These are phyloP conservation scores for Eulacestoma nigropectus DNA, from an alignment of 2,113 vertebrate species.

Conservation along the genomic window DNA sequence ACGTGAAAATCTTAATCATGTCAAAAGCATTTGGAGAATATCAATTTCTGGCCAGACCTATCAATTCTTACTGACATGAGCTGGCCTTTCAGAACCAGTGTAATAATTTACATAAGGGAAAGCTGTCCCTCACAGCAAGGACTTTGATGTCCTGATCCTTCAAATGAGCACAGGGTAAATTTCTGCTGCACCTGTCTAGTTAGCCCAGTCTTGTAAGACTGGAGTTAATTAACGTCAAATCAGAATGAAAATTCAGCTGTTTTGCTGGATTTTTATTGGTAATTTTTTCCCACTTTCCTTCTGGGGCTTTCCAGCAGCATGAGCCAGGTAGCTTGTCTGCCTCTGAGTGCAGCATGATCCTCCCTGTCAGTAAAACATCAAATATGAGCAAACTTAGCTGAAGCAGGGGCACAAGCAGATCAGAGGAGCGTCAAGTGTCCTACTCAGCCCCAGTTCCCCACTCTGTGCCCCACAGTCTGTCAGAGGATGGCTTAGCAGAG, in stretches of 20 bases:
- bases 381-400: not conserved
- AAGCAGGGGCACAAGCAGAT: not conserved
- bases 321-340: not conserved
- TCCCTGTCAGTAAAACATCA: not conserved
- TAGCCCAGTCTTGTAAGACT: not conserved
- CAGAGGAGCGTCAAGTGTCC: not conserved
- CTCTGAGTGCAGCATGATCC: not conserved
- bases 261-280: not conserved
- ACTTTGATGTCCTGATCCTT: not conserved
- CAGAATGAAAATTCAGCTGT: not conserved
- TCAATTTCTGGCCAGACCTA: not conserved
- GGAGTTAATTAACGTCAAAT: not conserved
- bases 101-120: not conserved
- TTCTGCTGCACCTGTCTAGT: not conserved
- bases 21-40: conserved; percentile 3
- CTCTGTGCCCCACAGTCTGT: not conserved
- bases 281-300: not conserved
- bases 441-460: not conserved
- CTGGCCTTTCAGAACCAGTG: not conserved
- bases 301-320: not conserved
- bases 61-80: not conserved
- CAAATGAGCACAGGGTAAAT: not conserved
- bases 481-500: not conserved
- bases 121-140: not conserved
- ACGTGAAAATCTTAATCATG: conserved; percentile 28